A percentile compares a stretch with the other conserved stretches of the same genome.
phyloP scores from a whole-genome alignment of 2,888 invertebrate species.

The Aphidius colemani region DNA sequence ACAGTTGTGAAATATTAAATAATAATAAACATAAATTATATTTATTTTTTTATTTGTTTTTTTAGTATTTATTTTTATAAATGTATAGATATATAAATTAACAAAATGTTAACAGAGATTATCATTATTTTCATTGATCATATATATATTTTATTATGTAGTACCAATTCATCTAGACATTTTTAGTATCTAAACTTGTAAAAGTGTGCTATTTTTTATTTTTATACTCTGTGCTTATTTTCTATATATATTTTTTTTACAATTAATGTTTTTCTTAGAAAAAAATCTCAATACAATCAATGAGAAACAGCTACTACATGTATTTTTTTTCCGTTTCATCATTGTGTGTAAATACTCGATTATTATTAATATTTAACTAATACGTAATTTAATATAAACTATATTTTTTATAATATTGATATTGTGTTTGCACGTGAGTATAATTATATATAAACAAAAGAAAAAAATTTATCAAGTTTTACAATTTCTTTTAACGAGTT shows the following conservation, averaged over 20 bases:
- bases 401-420: not conserved
- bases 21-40: constrained; percentile 19
- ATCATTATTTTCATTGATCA: constrained; percentile 12
- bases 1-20: constrained; percentile 6
- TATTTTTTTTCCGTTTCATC: constrained; percentile 12
- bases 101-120: constrained; percentile 44
- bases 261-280: constrained; percentile 5
- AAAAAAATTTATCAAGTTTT: not conserved
- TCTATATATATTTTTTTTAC: not conserved
- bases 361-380: not conserved
- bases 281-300: constrained; percentile 24
- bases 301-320: not conserved
- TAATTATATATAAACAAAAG: not conserved
- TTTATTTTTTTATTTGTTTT: not conserved
- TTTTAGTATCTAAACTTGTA: constrained; percentile 7
- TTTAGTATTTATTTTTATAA: too few relatives aligned
- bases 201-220: not conserved
- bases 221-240: constrained; percentile 7
- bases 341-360: constrained; percentile 20
- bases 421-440: constrained; percentile 19
- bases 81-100: constrained; percentile 34
- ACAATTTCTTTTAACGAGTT: not conserved
- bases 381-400: too few relatives aligned
- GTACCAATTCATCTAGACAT: not conserved
- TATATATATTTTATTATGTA: too few relatives aligned